Percentiles rank a stretch among this genome's conserved stretches.
phyloP scores from a whole-genome alignment of 2,113 vertebrate genomes.

The Gopherus evgoodei region DNA sequence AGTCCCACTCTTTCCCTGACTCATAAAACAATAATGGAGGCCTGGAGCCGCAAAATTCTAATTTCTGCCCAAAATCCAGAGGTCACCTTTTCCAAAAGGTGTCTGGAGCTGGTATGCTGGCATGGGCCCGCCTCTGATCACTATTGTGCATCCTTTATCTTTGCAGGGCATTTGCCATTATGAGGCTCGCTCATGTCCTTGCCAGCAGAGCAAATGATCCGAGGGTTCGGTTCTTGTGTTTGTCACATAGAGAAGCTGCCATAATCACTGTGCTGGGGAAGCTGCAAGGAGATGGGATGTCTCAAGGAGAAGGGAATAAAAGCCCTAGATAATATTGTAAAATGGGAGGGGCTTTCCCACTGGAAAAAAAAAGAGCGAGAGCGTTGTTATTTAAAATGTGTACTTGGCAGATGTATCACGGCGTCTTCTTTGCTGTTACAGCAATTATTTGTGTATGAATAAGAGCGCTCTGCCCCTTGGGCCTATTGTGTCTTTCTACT shows the following conservation, averaged over 20 bases:
- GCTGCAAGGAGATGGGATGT: neutral
- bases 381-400: neutral
- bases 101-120: neutral
- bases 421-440: neutral
- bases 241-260: fast-evolving
- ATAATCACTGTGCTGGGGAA: neutral
- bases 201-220: neutral
- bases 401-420: conserved; percentile 27
- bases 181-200: neutral
- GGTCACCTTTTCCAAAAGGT: neutral
- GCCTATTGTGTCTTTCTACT: conserved; percentile 5
- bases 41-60: conserved; percentile 23
- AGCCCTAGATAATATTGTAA: neutral
- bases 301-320: neutral
- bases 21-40: neutral
- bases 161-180: neutral
- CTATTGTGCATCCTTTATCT: neutral
- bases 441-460: neutral
- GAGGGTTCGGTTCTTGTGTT: neutral
- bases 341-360: neutral
- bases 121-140: neutral
- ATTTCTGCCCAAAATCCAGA: conserved; percentile 51
- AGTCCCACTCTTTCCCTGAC: too few species aligned
- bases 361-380: neutral
- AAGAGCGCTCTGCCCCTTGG: conserved; percentile 17